These are phyloP conservation scores for Muscicapa comitata DNA, from an alignment of 2,797 vertebrate genomes.

Conservation along the genomic window DNA sequence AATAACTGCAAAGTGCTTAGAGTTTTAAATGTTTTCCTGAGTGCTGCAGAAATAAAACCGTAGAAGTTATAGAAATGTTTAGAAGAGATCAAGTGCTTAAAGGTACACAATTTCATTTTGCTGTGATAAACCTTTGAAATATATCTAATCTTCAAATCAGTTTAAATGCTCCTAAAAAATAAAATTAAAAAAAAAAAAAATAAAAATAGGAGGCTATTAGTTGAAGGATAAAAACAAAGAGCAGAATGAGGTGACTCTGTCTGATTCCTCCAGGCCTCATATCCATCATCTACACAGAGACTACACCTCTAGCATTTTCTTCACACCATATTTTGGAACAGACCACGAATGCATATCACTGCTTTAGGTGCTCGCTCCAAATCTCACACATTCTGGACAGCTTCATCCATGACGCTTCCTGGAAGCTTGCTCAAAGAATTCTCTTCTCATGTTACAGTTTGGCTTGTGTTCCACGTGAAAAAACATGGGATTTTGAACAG, in stretches of 20 bases:
- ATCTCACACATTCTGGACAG: neutral
- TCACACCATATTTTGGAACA: neutral
- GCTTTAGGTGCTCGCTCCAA: neutral
- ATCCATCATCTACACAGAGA: neutral
- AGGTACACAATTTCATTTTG: neutral
- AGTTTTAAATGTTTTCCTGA: slow-evolving; percentile 17
- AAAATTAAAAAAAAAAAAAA: no score
- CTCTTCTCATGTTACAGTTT: neutral
- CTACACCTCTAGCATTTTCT: neutral
- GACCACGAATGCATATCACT: neutral
- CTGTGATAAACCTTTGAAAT: neutral
- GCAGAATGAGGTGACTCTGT: neutral
- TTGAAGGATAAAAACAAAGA: neutral
- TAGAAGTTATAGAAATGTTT: neutral
- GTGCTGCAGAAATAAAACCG: slow-evolving; percentile 39
- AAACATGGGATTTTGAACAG: neutral
- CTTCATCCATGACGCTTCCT: neutral
- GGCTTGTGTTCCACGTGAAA: neutral
- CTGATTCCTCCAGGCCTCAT: neutral
- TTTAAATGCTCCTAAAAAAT: neutral
- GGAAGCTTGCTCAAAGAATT: neutral
- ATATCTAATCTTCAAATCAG: neutral
- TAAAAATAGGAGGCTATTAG: no score
- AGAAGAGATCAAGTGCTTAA: neutral
- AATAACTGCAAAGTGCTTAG: neutral